Conservation (phyloP, 2,888 invertebrate genomes). For the Pasiphila rectangulata region DNA sequence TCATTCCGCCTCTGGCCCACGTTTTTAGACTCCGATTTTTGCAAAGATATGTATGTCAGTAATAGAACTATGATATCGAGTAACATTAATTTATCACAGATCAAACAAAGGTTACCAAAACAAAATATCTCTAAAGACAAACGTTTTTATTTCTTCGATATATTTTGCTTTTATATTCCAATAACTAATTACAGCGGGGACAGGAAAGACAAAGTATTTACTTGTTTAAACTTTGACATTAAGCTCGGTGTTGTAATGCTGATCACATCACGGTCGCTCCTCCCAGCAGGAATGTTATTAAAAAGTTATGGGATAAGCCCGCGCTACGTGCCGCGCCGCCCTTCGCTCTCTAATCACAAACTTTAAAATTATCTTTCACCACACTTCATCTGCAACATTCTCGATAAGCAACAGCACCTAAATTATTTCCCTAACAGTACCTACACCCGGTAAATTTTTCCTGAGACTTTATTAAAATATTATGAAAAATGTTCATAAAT, state of each 20-base stretch:
- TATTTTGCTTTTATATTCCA: too few species aligned
- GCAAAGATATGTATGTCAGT: too few species aligned
- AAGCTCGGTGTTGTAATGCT: conserved; percentile 57
- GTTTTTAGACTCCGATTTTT: conserved; percentile 20
- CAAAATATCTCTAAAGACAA: too few species aligned
- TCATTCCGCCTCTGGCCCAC: conserved; percentile 32
- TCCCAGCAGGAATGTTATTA: conserved; percentile 75
- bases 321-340: conserved; percentile 52
- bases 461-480: conserved; percentile 25
- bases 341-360: conserved; percentile 63
- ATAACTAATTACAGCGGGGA: conserved; percentile 2
- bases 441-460: background rate
- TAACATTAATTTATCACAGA: too few species aligned
- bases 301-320: conserved; percentile 76
- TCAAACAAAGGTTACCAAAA: background rate
- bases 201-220: conserved; percentile 38
- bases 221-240: conserved; percentile 60
- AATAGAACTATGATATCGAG: background rate
- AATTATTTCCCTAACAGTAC: conserved; percentile 12
- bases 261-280: conserved; percentile 65
- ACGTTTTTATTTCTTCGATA: too few species aligned
- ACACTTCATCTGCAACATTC: conserved; percentile 31
- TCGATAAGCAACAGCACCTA: conserved; percentile 33
- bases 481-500: conserved; percentile 18
- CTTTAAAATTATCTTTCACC: conserved; percentile 70